Evolutionary conservation across 2,797 vertebrate species (phyloP).

Genomic region (Atherinosoma microstoma): DNA sequence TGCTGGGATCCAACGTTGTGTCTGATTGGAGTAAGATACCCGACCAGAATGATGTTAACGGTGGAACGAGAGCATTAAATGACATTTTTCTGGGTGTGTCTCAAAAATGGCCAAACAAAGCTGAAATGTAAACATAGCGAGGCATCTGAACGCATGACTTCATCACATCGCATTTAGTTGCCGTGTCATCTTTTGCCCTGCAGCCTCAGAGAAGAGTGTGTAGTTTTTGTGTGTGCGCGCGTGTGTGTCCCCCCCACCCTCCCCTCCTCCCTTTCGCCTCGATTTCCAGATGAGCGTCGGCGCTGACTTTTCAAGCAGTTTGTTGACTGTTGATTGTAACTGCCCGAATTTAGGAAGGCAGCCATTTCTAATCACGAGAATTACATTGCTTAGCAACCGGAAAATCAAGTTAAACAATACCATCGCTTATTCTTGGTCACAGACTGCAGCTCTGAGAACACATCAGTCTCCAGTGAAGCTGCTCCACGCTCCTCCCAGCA

Average conservation of each 20-base stretch:
- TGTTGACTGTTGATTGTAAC: slow-evolving; percentile 85
- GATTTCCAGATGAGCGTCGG: slow-evolving; percentile 66
- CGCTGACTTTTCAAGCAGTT: slow-evolving; percentile 79
- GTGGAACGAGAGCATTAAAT: slow-evolving; percentile 35
- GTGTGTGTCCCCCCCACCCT: background rate
- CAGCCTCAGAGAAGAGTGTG: slow-evolving; percentile 37
- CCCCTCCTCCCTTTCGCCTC: slow-evolving; percentile 28
- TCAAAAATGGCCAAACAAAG: slow-evolving; percentile 11
- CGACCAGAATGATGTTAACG: slow-evolving; percentile 46
- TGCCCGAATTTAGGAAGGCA: slow-evolving; percentile 83
- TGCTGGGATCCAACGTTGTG: slow-evolving; percentile 65
- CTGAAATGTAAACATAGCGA: slow-evolving; percentile 53
- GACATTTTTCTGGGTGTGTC: slow-evolving; percentile 45
- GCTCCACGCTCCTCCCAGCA: slow-evolving; percentile 66
- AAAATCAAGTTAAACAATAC: slow-evolving; percentile 87
- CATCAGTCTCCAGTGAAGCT: slow-evolving; percentile 77
- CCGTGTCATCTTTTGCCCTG: slow-evolving; percentile 55
- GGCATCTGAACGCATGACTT: slow-evolving; percentile 58
- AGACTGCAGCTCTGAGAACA: slow-evolving; percentile 75
- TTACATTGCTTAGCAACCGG: slow-evolving; percentile 87
- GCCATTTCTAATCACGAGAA: slow-evolving; percentile 86
- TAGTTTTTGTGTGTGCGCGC: slow-evolving; percentile 17
- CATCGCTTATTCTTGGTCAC: slow-evolving; percentile 81
- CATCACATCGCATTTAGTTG: slow-evolving; percentile 54
- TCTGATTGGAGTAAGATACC: slow-evolving; percentile 73